Conservation (phyloP, 2,888 invertebrate species). For the Lydus trimaculatus region DNA sequence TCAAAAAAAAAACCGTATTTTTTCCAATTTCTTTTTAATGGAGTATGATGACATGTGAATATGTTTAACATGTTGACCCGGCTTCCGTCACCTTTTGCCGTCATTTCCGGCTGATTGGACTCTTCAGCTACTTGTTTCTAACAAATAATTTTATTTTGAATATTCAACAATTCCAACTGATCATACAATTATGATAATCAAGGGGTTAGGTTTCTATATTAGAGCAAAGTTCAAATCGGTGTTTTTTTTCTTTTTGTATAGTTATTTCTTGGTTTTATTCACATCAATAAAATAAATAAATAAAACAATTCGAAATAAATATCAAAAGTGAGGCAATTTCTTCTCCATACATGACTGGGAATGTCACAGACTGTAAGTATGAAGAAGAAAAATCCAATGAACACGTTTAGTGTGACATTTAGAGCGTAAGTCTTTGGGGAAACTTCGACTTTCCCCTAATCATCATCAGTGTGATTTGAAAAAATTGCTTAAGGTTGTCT, state of each 20-base stretch:
- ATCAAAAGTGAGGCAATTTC: conserved; percentile 12
- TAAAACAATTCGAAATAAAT: neutral
- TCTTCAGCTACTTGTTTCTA: conserved; percentile 14
- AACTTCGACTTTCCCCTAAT: conserved; percentile 5
- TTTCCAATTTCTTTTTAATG: neutral
- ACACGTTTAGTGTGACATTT: conserved; percentile 34
- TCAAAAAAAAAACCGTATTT: too few species aligned
- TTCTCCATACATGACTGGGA: conserved; percentile 14
- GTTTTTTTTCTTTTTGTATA: neutral
- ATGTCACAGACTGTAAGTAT: conserved; percentile 29
- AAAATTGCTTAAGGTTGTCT: too few species aligned
- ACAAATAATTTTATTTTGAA: neutral
- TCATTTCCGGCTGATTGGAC: conserved; percentile 56
- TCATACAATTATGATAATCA: neutral
- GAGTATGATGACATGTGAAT: conserved; percentile 52
- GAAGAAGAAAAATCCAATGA: conserved; percentile 29
- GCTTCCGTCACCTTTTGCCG: conserved; percentile 55
- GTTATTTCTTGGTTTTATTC: too few species aligned
- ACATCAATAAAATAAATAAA: neutral
- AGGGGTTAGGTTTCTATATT: neutral
- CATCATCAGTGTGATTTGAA: neutral
- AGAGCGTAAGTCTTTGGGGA: conserved; percentile 25
- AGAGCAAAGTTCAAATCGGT: neutral
- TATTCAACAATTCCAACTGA: conserved; percentile 3
- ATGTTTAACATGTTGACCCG: conserved; percentile 53